Evolutionary conservation across 92 coral and sea anemone species (phyloP), one percentile per base, ranked within the genome.

Genomic region (Bergia puertoricense): DNA sequence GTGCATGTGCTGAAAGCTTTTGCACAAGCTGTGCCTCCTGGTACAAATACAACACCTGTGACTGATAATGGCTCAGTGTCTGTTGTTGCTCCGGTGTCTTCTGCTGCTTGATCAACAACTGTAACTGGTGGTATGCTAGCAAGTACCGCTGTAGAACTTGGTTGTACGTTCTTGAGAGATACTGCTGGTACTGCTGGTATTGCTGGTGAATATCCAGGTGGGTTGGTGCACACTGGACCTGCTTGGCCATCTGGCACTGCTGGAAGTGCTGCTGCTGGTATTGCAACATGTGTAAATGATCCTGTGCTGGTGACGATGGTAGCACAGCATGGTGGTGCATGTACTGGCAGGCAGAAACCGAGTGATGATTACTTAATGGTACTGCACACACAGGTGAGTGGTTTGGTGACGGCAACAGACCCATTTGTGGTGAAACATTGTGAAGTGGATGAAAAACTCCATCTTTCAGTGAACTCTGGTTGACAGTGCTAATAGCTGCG

Each of bases 11-110:
- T 8, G 79, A 71, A 8, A 84, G 66, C 37, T 84, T 84, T 37
- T 84, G 87, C 62, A 84, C 87, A 15, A 84, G 87, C 22, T 84
- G 87, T 6, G 87, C 87, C 77, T 84, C 78, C 56, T 84, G 79
- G 46, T 13, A 71, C 79, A 84, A 50, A 37, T 48, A 84, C 79
- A 84, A 4, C 59, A 84, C 87, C 20, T 84, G 87, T 0, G 87
- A 45, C 65, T 84, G 41, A 40, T 69, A 84, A 20, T 84, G 87
- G 43, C 16, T 46, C 6, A 84, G 78, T 84, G 79, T 51, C n/a
- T 40, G 62, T 43, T 84, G 87, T 71, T 84, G 87, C 11, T 84
- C 87, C 16, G 77, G 78, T 30, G 79, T 68, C 15, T 71, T 84
- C 46, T 69, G 78, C 68, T 84, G 87, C 77, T 84, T 72, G 20